Base-by-base conservation (phyloP, 2,888 invertebrate species). In the Tipula lateralis region DNA sequence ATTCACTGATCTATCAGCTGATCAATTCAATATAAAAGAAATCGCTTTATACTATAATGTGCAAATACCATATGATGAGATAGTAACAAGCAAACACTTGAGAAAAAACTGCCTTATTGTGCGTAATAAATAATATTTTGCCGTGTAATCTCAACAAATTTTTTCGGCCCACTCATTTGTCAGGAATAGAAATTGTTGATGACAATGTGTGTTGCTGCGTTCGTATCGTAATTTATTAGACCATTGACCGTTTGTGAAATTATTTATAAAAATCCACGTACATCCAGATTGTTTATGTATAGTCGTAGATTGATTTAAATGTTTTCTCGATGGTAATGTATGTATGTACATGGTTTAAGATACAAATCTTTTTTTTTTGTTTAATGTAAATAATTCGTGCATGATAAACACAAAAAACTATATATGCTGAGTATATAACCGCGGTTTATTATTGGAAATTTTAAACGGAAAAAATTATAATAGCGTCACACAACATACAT, bases 191-290 rank as follows among this genome's bases (percentile, higher is more conserved):
- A 66, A 66, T 24, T 66, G 66, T 66, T 66, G 66, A 24, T 66
- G 66, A 66, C 1, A 39, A n/a, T n/a, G 32, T 7, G 36, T 32
- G 3, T 39, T 16, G 44, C n/a, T 44, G 24, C 24, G 66, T 19
- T 66, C 66, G 24, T 66, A 19, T 24, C 66, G 66, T 66, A 66
- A 66, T 66, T 66, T 66, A 66, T 66, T 66, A 24, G 66, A 66
- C 19, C 66, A 66, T 66, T 66, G 66, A 66, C 66, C 66, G 66
- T 66, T n/a, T 66, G 4, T n/a, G 66, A 66, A 66, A 66, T 66
- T 66, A 66, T 66, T 66, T 24, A 66, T 66, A 66, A 66, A n/a
- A 66, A 66, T 66, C 66, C 66, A 66, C 66, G 66, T 66, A 66
- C n/a, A n/a, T 66, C 24, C 66, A 66, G 66, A 66, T 66, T 66